Base-by-base conservation (phyloP, 1,140 invertebrate genomes). In the Oryzaephilus surinamensis region DNA sequence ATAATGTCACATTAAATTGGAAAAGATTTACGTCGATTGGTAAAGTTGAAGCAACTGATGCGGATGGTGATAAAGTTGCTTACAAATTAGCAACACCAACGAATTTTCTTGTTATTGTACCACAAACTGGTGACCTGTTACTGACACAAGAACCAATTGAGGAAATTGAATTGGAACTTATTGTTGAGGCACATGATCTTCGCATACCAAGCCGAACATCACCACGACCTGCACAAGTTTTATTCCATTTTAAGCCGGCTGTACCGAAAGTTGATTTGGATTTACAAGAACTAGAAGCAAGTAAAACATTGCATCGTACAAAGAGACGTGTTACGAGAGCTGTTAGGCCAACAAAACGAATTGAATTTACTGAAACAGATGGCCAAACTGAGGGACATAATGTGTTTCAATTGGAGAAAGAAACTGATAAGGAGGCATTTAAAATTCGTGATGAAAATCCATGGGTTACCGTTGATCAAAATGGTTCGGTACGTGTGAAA, bases 381-480 rank as follows among this genome's bases (percentile, higher is more conserved):
- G 91, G 90, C 3, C 82, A 88, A 54, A 75, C 77, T 2, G 86
- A 92, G 59, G 86, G 86, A 26, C 79, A 85, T 52, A 78, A 83
- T 31, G 88, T 91, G 17, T 93, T 94, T 60, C 81, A 86, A 26
- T 63, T 95, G 30, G 89, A 92, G 52, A 93, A 92, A 59, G 87
- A 93, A 64, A 86, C 84, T 13, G 86, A 92, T 38, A 75, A 83
- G 51, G 90, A 95, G 60, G 88, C 83, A 6, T 95, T 92, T 60
- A 92, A 92, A 66, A 90, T 95, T 51, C 71, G 87, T 38, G 89
- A 93, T 50, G 86, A 91, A 62, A 92, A 90, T 66, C 80, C 83
- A 29, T 95, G 90, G 90, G 88, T 95, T 15, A 89, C 83, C 8
- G 89, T 95, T 21, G 87, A 88, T 59, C 74, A 81, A 5, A 91